Evolutionary conservation across 1,140 invertebrate genomes (phyloP), one percentile per base, ranked within the genome.

Genomic region (Eubasilissa regina): DNA sequence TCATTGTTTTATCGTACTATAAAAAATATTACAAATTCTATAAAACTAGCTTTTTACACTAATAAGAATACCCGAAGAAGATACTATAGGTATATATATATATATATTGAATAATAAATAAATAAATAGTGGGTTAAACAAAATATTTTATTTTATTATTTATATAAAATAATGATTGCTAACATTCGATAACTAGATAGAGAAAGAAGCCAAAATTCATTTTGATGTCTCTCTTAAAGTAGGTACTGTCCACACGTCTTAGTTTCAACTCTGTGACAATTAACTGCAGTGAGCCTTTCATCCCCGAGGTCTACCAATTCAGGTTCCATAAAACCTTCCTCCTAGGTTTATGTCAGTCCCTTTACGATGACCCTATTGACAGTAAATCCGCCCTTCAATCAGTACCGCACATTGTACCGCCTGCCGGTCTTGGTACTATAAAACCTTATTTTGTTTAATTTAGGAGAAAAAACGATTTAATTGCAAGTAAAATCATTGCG

Each of bases 361-460:
- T 82, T 82, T 82, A 82, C 81, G 81, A 78, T 51, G 53, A 60
- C 21, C 66, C 75, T 79, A 82, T 82, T 80, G 76, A 77, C 78
- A 60, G 78, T 82, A 82, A 82, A 82, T 53, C 53, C 70, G 47
- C 81, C 81, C 78, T 80, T 80, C 81, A 82, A 82, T 82, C 81
- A 82, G 75, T 62, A 45, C 58, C 35, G 21, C 25, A 73, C 74
- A 60, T 75, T 78, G 68, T 45, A 19, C 60, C 60, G 60, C 47
- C 45, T 66, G n/a, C 43, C 58, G 55, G 19, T 8, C 66, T 15
- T 35, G 0, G 25, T 6, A 11, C 60, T 7, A 15, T 64, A 64
- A 64, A 25, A 25, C 13, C 1, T 62, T 12, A 8, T 64, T 43
- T 64, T 64, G 35, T 21, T 25, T 64, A 64, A 64, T 64, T 64